A percentile compares a stretch with the other conserved stretches of the same genome.
phyloP scores from a whole-genome alignment of 2,113 vertebrate species.

The Centrocercus urophasianus region DNA sequence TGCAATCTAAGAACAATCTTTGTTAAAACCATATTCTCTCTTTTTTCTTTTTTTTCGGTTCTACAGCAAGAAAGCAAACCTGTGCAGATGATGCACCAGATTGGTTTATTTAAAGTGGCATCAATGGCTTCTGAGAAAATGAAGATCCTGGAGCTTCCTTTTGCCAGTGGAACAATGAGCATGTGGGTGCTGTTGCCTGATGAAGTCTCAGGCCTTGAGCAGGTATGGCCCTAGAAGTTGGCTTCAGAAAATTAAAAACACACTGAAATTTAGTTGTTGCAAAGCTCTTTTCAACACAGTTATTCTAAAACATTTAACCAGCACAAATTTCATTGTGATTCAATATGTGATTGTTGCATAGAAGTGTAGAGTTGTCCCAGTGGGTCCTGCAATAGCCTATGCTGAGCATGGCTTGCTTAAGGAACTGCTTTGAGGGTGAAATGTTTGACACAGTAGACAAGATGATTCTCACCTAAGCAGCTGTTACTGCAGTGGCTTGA shows the following conservation, averaged over 20 bases:
- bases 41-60: neutral
- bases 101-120: slow-evolving; percentile 26
- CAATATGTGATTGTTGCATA: neutral
- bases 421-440: neutral
- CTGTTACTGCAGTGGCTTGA: neutral
- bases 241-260: neutral
- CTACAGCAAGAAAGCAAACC: slow-evolving; percentile 55
- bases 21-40: neutral
- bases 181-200: slow-evolving; percentile 55
- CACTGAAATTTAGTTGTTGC: neutral
- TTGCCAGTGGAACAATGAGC: neutral
- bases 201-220: slow-evolving; percentile 32
- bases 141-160: slow-evolving; percentile 41
- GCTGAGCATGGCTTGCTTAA: neutral
- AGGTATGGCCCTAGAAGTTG: slow-evolving; percentile 5
- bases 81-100: slow-evolving; percentile 57
- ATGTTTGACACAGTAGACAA: neutral
- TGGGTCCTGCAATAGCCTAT: neutral
- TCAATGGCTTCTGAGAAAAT: neutral
- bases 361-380: neutral
- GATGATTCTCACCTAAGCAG: neutral
- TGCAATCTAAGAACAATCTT: neutral
- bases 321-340: neutral
- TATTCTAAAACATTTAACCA: neutral
- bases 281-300: neutral